A percentile compares a stretch with the other conserved stretches of the same genome.
These are phyloP conservation scores for Hippopotamus amphibius DNA, from an alignment of 2,113 vertebrate genomes.

Conservation along the genomic window DNA sequence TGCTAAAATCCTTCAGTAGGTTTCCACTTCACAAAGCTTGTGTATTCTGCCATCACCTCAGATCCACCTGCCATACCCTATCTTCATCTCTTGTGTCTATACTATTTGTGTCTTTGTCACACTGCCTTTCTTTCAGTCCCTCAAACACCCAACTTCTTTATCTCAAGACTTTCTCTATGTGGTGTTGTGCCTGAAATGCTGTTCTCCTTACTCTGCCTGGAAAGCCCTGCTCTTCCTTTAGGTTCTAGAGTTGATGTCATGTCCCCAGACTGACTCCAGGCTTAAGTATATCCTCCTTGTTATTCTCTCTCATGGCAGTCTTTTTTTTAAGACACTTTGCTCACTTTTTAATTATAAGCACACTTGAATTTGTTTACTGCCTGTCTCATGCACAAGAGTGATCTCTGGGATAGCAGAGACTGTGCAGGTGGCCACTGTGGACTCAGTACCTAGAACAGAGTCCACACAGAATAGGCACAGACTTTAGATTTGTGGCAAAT, in stretches of 20 bases:
- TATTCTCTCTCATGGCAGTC: not conserved
- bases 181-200: not conserved
- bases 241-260: not conserved
- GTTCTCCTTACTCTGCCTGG: not conserved
- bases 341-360: not conserved
- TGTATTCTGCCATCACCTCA: not conserved
- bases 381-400: not conserved
- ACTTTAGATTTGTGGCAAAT: not conserved
- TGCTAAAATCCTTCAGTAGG: not conserved
- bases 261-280: not conserved
- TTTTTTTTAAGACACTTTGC: not conserved
- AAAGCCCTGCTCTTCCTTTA: not conserved
- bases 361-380: not conserved
- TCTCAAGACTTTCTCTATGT: not conserved
- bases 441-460: not conserved
- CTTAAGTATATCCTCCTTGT: not conserved
- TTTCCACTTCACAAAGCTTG: not conserved
- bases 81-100: not conserved
- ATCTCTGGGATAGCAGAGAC: not conserved
- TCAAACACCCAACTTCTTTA: not conserved
- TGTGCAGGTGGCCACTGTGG: not conserved
- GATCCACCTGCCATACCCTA: fast-evolving
- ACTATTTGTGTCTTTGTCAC: not conserved
- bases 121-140: not conserved
- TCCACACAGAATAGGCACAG: too few species aligned